Conservation (phyloP, 2,888 invertebrate species). For the Agriotes lineatus region DNA sequence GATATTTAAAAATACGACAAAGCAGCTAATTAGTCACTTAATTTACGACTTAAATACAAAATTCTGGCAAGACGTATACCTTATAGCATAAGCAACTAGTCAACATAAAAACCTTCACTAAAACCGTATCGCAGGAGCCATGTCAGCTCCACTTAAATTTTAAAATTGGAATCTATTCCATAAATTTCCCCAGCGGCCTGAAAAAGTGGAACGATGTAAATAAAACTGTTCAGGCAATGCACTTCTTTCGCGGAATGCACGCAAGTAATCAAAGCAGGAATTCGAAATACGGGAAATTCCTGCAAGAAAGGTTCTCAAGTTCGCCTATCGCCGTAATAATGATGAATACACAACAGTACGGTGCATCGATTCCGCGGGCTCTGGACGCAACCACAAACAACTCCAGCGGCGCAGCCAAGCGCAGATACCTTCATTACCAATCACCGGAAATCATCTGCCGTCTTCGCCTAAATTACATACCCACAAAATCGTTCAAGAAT, state of each 20-base stretch:
- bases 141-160: too few species aligned
- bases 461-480: constrained; percentile 31
- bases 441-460: constrained; percentile 53
- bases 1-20: too few species aligned
- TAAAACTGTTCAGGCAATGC: too few species aligned
- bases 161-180: too few species aligned
- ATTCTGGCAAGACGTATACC: too few species aligned
- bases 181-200: too few species aligned
- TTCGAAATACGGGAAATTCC: constrained; percentile 17
- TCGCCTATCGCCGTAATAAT: constrained; percentile 25
- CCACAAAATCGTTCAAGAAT: constrained; percentile 28
- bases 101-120: too few species aligned
- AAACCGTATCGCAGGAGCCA: too few species aligned
- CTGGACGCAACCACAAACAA: constrained; percentile 33
- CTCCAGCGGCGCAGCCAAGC: constrained; percentile 43
- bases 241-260: background rate
- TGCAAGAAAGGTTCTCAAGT: constrained; percentile 23
- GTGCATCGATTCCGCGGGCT: constrained; percentile 33
- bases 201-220: too few species aligned
- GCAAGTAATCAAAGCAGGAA: constrained; percentile 15
- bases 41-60: too few species aligned
- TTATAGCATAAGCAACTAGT: too few species aligned
- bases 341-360: constrained; percentile 27
- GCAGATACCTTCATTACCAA: constrained; percentile 50
- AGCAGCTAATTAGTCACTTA: too few species aligned